Evolutionary conservation across 2,113 vertebrate genomes (phyloP).

Genomic region (Xenus cinereus): DNA sequence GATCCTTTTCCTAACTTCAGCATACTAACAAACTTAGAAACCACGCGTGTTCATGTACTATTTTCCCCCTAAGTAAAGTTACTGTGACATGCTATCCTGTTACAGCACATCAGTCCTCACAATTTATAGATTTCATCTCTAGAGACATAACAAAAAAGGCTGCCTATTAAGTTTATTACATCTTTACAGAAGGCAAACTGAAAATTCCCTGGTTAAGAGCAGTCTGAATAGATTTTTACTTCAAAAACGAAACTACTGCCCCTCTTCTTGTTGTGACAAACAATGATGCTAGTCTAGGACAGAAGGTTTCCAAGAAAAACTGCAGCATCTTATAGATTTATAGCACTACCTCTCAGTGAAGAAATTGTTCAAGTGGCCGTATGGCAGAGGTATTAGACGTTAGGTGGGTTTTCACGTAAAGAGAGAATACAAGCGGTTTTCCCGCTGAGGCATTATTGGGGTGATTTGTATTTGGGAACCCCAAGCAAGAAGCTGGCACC

Average conservation of each 20-base stretch:
- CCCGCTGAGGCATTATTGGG: background rate
- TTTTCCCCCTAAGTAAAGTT: background rate
- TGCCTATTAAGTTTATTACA: background rate
- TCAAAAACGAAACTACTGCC: background rate
- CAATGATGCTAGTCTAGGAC: background rate
- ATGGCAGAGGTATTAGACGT: background rate
- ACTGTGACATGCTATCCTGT: background rate
- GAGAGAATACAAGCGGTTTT: background rate
- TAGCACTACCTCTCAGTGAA: background rate
- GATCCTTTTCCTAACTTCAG: background rate
- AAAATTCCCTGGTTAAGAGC: background rate
- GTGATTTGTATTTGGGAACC: background rate
- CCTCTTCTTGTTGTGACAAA: background rate
- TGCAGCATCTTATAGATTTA: background rate
- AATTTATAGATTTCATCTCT: background rate
- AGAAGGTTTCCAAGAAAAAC: background rate
- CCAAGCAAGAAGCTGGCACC: background rate
- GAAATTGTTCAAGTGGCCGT: background rate
- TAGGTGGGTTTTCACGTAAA: background rate
- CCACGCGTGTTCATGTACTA: fast-evolving
- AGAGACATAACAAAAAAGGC: background rate
- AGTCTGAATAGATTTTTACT: background rate
- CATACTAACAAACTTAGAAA: background rate
- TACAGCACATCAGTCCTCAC: background rate
- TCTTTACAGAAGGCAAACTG: background rate